Conservation (phyloP, 2,888 invertebrate species). For the Philonicus albiceps region DNA sequence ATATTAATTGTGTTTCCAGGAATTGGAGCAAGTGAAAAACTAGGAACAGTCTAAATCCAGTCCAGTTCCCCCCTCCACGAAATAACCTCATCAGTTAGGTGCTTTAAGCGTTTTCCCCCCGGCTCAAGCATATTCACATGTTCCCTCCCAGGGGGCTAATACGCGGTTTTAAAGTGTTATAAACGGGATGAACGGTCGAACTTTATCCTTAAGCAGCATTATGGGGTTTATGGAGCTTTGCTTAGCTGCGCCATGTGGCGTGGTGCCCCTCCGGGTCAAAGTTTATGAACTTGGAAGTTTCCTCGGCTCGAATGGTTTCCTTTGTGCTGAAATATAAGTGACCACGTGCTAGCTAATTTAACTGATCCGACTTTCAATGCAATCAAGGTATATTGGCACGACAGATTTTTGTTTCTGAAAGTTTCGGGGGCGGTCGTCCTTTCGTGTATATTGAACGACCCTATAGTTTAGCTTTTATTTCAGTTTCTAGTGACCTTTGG, state of each 20-base stretch:
- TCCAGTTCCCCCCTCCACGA: background rate
- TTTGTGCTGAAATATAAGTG: background rate
- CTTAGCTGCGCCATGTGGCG: background rate
- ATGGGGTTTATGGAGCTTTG: background rate
- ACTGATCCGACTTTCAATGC: background rate
- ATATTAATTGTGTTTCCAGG: conserved; percentile 4
- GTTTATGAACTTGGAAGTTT: background rate
- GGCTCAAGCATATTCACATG: background rate
- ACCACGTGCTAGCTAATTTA: background rate
- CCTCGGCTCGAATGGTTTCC: background rate
- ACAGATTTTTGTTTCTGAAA: background rate
- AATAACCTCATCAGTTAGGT: background rate
- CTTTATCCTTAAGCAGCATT: background rate
- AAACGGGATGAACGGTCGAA: background rate
- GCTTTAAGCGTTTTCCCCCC: background rate
- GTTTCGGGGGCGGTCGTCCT: background rate
- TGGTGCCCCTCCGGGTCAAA: background rate
- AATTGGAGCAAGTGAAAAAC: background rate
- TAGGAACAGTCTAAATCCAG: background rate
- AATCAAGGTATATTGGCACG: background rate
- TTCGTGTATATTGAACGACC: background rate
- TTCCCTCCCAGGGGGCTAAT: background rate
- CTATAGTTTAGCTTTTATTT: background rate
- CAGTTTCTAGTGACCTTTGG: background rate
- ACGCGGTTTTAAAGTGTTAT: background rate